Conservation (phyloP, 2,797 vertebrate species). For the Cynodonichthys magdalenae region DNA sequence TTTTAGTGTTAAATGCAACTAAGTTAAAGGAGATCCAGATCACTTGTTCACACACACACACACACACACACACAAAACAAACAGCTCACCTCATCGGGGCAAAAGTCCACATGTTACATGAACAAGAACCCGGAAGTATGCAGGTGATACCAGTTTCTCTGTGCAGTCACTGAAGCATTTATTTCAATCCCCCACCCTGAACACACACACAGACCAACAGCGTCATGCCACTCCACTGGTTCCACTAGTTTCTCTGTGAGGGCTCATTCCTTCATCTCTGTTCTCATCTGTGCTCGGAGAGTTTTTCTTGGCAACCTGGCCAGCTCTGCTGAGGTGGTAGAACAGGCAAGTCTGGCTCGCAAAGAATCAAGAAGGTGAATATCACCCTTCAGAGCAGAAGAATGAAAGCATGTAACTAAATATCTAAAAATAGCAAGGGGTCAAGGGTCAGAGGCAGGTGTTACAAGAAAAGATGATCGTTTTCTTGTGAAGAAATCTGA, state of each 20-base stretch:
- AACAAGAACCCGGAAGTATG: conserved; percentile 58
- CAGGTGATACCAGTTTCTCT: conserved; percentile 43
- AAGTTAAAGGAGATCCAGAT: conserved; percentile 7
- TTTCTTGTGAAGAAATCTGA: too few species aligned
- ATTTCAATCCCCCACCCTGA: conserved; percentile 55
- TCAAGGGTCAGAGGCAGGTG: neutral
- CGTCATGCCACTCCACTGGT: conserved; percentile 68
- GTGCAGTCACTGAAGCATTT: conserved; percentile 45
- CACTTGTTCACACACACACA: conserved; percentile 17
- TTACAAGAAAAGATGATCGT: too few species aligned
- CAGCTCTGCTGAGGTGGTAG: conserved; percentile 15
- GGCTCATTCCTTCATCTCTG: conserved; percentile 43
- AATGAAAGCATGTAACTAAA: neutral
- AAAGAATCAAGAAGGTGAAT: neutral
- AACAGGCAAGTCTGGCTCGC: conserved; percentile 34
- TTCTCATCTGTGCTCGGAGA: conserved; percentile 49
- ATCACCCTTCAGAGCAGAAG: neutral
- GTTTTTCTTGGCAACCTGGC: conserved; percentile 37
- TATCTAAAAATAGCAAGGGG: neutral
- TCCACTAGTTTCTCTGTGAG: conserved; percentile 69
- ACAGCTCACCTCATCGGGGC: conserved; percentile 51
- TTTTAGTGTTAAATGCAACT: neutral
- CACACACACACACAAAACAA: conserved; percentile 41
- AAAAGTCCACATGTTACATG: conserved; percentile 72
- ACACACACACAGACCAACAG: conserved; percentile 4